phyloP scores from a whole-genome alignment of 2,113 vertebrate species.

The Cyphomyrus discorhynchus region DNA sequence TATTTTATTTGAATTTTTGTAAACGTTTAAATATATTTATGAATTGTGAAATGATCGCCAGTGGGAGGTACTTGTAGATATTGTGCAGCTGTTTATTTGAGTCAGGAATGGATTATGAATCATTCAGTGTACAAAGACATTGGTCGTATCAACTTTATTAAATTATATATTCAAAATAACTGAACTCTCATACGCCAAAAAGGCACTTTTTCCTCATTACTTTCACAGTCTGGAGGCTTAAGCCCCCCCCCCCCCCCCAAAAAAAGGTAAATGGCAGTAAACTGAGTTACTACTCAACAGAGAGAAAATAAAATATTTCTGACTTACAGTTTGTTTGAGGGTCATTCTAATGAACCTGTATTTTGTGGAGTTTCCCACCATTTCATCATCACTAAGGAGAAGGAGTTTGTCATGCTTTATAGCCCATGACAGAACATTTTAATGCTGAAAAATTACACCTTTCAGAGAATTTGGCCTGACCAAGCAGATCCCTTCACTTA shows the following conservation, averaged over 20 bases:
- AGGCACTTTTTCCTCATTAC: background rate
- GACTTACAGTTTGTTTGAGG: background rate
- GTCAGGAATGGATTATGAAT: constrained; percentile 23
- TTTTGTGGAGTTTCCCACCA: constrained; percentile 10
- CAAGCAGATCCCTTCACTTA: background rate
- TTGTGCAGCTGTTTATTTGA: constrained; percentile 10
- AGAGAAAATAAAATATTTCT: background rate
- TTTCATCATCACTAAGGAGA: constrained; percentile 13
- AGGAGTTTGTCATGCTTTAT: background rate
- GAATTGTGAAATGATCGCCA: background rate
- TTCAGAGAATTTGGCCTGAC: background rate
- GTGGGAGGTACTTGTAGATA: background rate
- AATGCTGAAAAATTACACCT: constrained; percentile 18
- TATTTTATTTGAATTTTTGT: background rate
- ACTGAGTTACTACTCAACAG: background rate
- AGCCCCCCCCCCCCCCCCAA: background rate
- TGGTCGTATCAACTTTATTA: constrained; percentile 16
- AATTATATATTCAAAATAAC: constrained; percentile 18
- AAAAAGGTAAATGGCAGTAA: background rate
- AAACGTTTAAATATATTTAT: background rate
- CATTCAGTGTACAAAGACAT: constrained; percentile 22
- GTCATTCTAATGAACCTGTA: background rate
- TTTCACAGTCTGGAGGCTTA: background rate
- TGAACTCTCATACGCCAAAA: constrained; percentile 23
- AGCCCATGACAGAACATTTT: background rate